Conservation (phyloP, 2,113 vertebrate genomes). For the Channa maculata region DNA sequence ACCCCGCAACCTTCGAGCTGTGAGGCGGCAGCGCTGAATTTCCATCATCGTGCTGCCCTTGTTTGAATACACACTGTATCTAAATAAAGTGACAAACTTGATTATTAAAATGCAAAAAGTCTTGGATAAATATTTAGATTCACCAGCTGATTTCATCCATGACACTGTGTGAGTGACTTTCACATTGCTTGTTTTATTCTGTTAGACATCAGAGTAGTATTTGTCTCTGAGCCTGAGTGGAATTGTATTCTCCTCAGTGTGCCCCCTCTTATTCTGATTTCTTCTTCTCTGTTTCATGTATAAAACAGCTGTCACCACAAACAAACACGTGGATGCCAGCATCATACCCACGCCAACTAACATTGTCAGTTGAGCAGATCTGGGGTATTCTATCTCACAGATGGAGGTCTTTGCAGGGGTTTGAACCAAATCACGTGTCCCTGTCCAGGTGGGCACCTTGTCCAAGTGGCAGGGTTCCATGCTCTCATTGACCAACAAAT, state of each 20-base stretch:
- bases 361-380: slow-evolving; percentile 53
- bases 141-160: slow-evolving; percentile 42
- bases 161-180: slow-evolving; percentile 41
- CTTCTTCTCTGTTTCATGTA: slow-evolving; percentile 66
- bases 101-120: slow-evolving; percentile 43
- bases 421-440: slow-evolving; percentile 36
- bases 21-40: too few relatives aligned
- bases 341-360: slow-evolving; percentile 72
- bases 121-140: slow-evolving; percentile 52
- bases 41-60: neutral
- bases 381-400: slow-evolving; percentile 50
- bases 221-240: slow-evolving; percentile 74
- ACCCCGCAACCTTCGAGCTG: too few relatives aligned
- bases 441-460: slow-evolving; percentile 64
- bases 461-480: slow-evolving; percentile 75
- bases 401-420: slow-evolving; percentile 38
- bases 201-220: slow-evolving; percentile 71
- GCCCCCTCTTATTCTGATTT: slow-evolving; percentile 28
- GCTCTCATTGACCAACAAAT: slow-evolving; percentile 81
- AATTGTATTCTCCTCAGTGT: slow-evolving; percentile 62
- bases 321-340: slow-evolving; percentile 61
- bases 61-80: slow-evolving; percentile 16
- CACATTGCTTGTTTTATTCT: slow-evolving; percentile 48
- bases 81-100: slow-evolving; percentile 24
- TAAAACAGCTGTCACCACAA: slow-evolving; percentile 62